Evolutionary conservation across 2,888 invertebrate species (phyloP).

Genomic region (Stenoptilia bipunctidactyla): DNA sequence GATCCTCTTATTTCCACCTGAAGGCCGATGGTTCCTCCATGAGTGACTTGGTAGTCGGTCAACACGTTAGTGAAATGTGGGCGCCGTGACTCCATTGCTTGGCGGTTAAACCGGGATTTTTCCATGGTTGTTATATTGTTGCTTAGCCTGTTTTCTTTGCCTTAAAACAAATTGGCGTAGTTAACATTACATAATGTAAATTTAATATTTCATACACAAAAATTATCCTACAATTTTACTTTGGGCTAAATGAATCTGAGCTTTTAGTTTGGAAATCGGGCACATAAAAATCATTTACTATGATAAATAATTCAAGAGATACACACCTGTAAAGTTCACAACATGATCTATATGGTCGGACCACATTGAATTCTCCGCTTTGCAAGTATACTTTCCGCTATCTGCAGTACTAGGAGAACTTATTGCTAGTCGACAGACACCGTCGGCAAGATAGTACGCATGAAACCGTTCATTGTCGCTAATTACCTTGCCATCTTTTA

Average conservation of each 20-base stretch:
- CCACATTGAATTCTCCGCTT: slow-evolving; percentile 79
- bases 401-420: slow-evolving; percentile 76
- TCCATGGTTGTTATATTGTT: slow-evolving; percentile 42
- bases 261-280: not conserved
- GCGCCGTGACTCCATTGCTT: slow-evolving; percentile 62
- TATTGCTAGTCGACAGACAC: slow-evolving; percentile 79
- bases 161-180: slow-evolving; percentile 23
- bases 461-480: slow-evolving; percentile 69
- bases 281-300: not conserved
- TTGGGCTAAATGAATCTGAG: too few species aligned
- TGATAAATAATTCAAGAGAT: too few species aligned
- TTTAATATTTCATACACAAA: not conserved
- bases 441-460: slow-evolving; percentile 78
- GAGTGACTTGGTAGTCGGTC: slow-evolving; percentile 79
- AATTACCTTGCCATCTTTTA: slow-evolving; percentile 76
- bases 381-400: slow-evolving; percentile 81
- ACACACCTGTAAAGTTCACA: slow-evolving; percentile 76
- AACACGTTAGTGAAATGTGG: slow-evolving; percentile 79
- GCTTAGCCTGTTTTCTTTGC: slow-evolving; percentile 34
- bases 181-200: not conserved
- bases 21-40: slow-evolving; percentile 84
- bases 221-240: not conserved
- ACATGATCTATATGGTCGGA: slow-evolving; percentile 81
- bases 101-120: slow-evolving; percentile 37
- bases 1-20: slow-evolving; percentile 83